phyloP scores from a whole-genome alignment of 2,797 vertebrate species.

The Pteronotus mesoamericanus region DNA sequence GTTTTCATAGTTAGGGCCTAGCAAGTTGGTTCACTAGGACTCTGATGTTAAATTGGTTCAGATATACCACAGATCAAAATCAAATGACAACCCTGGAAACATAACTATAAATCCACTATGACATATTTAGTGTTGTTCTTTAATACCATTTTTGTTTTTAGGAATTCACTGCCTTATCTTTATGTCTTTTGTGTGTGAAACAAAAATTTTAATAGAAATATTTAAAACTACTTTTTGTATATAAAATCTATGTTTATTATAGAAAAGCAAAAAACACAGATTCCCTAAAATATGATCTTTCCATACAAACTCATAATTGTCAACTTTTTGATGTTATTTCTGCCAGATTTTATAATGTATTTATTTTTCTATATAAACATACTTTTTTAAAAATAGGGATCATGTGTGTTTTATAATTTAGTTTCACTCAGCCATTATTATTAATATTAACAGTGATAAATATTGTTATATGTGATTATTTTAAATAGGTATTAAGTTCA shows the following conservation, averaged over 20 bases:
- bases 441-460: neutral
- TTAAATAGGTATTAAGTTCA: neutral
- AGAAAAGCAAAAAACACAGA: constrained; percentile 16
- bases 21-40: neutral
- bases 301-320: neutral
- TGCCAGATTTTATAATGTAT: neutral
- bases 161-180: neutral
- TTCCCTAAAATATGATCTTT: neutral
- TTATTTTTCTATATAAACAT: neutral
- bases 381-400: neutral
- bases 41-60: neutral
- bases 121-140: neutral
- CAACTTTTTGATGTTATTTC: neutral
- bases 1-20: neutral
- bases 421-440: neutral
- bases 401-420: constrained; percentile 33
- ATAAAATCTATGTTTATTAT: neutral
- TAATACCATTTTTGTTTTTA: neutral
- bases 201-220: constrained; percentile 13
- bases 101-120: neutral
- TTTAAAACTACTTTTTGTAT: neutral
- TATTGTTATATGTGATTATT: neutral
- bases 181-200: neutral
- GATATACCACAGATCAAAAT: neutral
- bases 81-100: neutral